These are phyloP conservation scores for Ptilorrhoa leucosticta DNA, from an alignment of 2,113 vertebrate genomes.

Conservation along the genomic window DNA sequence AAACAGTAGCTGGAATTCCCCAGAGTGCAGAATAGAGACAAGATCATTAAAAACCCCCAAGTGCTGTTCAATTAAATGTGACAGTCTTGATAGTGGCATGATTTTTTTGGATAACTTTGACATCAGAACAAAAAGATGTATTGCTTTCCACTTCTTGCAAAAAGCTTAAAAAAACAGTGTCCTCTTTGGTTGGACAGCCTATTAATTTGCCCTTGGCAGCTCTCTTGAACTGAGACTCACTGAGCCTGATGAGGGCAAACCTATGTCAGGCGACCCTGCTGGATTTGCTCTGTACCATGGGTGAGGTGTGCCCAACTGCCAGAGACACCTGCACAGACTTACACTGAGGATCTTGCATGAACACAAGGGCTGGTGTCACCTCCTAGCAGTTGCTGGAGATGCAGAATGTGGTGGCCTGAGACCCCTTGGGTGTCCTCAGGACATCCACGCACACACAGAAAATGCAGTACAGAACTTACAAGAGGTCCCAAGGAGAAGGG, in stretches of 20 bases:
- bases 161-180: not conserved
- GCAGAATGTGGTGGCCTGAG: not conserved
- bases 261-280: not conserved
- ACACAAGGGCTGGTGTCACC: not conserved
- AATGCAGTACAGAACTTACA: not conserved
- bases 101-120: not conserved
- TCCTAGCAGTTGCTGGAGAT: not conserved
- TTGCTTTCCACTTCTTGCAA: not conserved
- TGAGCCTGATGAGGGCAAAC: not conserved
- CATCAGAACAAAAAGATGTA: not conserved
- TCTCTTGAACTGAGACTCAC: not conserved
- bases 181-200: not conserved
- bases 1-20: not conserved
- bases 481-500: not conserved
- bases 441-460: not conserved
- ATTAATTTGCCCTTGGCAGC: not conserved
- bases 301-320: not conserved
- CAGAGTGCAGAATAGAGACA: not conserved
- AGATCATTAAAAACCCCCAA: not conserved
- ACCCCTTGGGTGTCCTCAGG: not conserved
- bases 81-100: not conserved
- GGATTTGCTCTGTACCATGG: not conserved
- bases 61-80: not conserved
- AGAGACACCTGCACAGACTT: not conserved
- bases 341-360: not conserved